phyloP scores from a whole-genome alignment of 2,797 vertebrate genomes.

The Halcyon chelicuti region DNA sequence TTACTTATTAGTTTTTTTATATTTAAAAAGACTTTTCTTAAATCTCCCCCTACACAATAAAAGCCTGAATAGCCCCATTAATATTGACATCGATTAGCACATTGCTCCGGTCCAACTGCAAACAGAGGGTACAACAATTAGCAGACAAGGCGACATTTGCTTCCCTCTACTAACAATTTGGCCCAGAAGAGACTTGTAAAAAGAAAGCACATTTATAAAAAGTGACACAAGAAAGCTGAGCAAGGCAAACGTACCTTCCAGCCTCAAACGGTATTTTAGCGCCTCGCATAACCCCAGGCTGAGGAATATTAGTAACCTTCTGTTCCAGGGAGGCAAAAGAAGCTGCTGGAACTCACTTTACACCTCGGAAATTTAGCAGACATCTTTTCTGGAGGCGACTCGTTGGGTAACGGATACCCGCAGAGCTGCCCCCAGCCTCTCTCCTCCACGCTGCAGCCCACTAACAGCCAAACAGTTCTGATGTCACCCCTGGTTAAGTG shows the following conservation, averaged over 20 bases:
- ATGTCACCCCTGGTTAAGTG: constrained; percentile 34
- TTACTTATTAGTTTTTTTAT: not conserved
- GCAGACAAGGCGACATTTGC: not conserved
- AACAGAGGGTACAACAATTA: not conserved
- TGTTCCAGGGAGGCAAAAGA: not conserved
- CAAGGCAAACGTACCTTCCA: not conserved
- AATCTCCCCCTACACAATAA: not conserved
- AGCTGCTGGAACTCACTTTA: not conserved
- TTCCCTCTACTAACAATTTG: not conserved
- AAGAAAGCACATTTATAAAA: not conserved
- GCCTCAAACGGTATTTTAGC: not conserved
- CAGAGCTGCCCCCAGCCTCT: constrained; percentile 39
- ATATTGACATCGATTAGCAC: not conserved
- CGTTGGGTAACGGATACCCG: not conserved
- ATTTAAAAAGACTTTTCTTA: not conserved
- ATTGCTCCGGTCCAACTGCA: not conserved
- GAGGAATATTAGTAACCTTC: not conserved
- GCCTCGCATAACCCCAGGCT: not conserved
- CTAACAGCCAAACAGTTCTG: constrained; percentile 13
- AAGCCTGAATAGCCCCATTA: not conserved
- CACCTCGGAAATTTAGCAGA: not conserved
- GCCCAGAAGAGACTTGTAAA: not conserved
- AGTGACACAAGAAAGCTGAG: not conserved
- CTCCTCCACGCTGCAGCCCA: constrained; percentile 31
- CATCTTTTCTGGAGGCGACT: not conserved